phyloP scores from a whole-genome alignment of 1,140 invertebrate genomes.

The Aricia agestis region DNA sequence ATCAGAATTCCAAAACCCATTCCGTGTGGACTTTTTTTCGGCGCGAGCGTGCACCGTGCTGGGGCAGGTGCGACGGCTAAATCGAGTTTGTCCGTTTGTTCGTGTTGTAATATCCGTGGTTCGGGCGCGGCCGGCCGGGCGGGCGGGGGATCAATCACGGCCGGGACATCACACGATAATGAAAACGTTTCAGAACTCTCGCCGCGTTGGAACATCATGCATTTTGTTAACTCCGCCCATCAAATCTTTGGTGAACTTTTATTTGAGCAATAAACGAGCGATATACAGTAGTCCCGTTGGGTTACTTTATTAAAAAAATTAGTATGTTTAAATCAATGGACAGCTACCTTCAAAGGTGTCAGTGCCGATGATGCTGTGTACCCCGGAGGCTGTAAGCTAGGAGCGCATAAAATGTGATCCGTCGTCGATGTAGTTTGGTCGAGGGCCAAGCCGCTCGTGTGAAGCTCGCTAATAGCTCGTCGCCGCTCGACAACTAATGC shows the following conservation, averaged over 20 bases:
- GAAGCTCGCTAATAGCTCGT: not conserved
- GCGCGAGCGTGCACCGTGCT: too few species aligned
- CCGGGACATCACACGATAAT: not conserved
- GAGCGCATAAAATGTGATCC: too few species aligned
- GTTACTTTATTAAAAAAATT: too few species aligned
- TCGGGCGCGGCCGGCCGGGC: too few species aligned
- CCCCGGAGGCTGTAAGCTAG: too few species aligned
- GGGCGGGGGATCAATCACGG: too few species aligned
- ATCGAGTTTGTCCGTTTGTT: not conserved
- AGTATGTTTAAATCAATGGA: too few species aligned
- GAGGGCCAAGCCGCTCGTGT: not conserved
- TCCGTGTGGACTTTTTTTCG: not conserved
- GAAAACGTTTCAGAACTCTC: not conserved
- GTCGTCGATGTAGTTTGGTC: not conserved
- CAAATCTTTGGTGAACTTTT: not conserved
- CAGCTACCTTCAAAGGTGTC: too few species aligned
- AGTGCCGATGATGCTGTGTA: too few species aligned
- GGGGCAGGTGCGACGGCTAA: not conserved
- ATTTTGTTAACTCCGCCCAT: not conserved
- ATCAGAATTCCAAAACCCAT: not conserved
- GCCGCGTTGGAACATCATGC: not conserved
- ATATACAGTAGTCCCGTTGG: not conserved
- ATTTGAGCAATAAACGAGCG: not conserved
- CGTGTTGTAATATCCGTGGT: not conserved
- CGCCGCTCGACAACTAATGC: not conserved